Percentiles rank a stretch among this genome's conserved stretches.
Evolutionary conservation across 2,888 invertebrate genomes (phyloP).

Genomic region (Apamea monoglypha): DNA sequence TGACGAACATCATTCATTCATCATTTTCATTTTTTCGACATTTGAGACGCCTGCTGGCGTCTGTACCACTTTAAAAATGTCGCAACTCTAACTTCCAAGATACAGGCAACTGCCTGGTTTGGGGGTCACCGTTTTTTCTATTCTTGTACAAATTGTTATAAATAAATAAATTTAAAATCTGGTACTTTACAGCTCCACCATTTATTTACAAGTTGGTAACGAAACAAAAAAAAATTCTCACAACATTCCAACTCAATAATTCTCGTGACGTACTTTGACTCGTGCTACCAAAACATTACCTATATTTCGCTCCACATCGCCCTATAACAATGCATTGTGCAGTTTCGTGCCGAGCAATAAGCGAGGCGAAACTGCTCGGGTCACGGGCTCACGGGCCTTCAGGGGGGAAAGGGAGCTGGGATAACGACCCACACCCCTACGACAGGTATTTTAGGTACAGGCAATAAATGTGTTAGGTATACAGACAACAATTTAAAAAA

Average conservation of each 20-base stretch:
- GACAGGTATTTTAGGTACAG: slow-evolving; percentile 35
- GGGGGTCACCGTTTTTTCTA: too few relatives aligned
- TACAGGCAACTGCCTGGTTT: too few relatives aligned
- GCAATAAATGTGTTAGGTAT: not conserved
- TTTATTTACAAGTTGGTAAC: not conserved
- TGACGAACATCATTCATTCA: too few relatives aligned
- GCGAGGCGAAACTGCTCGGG: slow-evolving; percentile 49
- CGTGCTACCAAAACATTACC: slow-evolving; percentile 50
- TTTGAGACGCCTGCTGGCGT: too few relatives aligned
- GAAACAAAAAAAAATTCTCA: not conserved
- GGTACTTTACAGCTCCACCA: not conserved
- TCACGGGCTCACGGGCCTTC: slow-evolving; percentile 56
- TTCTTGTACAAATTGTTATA: too few relatives aligned
- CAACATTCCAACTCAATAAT: slow-evolving; percentile 22
- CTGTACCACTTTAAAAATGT: too few relatives aligned
- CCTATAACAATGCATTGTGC: slow-evolving; percentile 58
- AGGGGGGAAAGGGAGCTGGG: slow-evolving; percentile 47
- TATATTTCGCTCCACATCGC: slow-evolving; percentile 31
- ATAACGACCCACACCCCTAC: slow-evolving; percentile 44
- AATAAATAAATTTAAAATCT: too few relatives aligned
- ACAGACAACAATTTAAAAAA: not conserved
- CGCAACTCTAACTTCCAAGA: too few relatives aligned
- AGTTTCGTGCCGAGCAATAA: slow-evolving; percentile 50
- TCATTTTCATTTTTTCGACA: too few relatives aligned
- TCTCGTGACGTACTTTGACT: slow-evolving; percentile 22